Percentiles rank a stretch among this genome's conserved stretches.
Evolutionary conservation across 2,797 vertebrate species (phyloP).

Genomic region (Rallus crepitans): DNA sequence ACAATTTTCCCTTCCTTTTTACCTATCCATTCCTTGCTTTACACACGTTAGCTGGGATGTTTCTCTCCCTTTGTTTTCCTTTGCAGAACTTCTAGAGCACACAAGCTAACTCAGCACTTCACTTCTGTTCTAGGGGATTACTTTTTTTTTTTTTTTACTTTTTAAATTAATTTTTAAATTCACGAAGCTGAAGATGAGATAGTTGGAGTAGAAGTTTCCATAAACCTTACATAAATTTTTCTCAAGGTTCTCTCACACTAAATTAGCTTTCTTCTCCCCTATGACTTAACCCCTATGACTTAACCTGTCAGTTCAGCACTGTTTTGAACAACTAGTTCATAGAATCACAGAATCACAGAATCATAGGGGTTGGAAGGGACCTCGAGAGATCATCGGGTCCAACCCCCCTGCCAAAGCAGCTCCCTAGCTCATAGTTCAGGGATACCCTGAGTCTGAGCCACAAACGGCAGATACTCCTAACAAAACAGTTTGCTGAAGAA

Average conservation of each 20-base stretch:
- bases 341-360: too few species aligned
- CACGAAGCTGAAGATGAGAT: background rate
- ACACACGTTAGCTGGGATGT: background rate
- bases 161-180: background rate
- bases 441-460: background rate
- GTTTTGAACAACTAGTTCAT: background rate
- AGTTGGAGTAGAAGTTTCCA: background rate
- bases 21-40: background rate
- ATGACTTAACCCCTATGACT: rapidly evolving
- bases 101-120: background rate
- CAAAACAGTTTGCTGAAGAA: background rate
- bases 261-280: background rate
- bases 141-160: background rate
- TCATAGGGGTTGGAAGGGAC: too few species aligned
- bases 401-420: too few species aligned
- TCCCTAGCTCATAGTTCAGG: background rate
- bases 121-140: background rate
- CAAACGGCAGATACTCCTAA: background rate
- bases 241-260: background rate
- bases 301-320: background rate
- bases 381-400: too few species aligned
- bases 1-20: background rate
- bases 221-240: background rate
- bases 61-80: background rate
- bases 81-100: background rate